Base-by-base conservation (phyloP, 2,113 vertebrate species). In the Marmota flaviventris region DNA sequence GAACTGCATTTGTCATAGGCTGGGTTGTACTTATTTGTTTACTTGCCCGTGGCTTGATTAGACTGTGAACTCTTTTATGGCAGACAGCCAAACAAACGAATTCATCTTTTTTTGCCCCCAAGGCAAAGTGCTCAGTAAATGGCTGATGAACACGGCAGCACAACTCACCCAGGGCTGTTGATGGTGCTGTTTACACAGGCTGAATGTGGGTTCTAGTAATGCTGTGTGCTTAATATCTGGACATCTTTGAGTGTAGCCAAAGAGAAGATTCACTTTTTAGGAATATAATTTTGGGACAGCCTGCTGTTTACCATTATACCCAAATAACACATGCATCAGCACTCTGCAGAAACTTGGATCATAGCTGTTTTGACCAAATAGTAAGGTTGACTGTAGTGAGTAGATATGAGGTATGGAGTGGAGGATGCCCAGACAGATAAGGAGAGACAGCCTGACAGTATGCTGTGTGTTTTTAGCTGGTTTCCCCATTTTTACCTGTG, bases 21-120 rank as follows among this genome's bases (percentile, higher is more conserved):
- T 75, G 67, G 39, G 37, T 88, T 85, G 25, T 85, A 65, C 39
- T 61, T 81, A 32, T 12, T 96, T 96, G 81, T 83, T 93, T 88
- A 39, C 48, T 12, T 25, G 34, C 91, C 81, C 91, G 39, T 67
- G 29, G 70, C 83, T 86, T 78, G n/a, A 75, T 94, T 79, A 85
- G 95, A 82, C 92, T 58, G 5, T 79, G 72, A 85, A 81, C 45
- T 58, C 51, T 92, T 92, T 85, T 17, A 86, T 72, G 77, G 65
- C 56, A 78, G 94, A 82, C 45, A 72, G 48, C 45, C 78, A 37
- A 53, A 77, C 78, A 37, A 53, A 77, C 77, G 76, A 77, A 48
- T 22, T 42, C 91, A 42, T 91, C 79, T 61, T 32, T 88, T 88
- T 92, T 78, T n/a, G 37, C n/a, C 45, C 8, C 45, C 70, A n/a